Conservation (phyloP, 2,113 vertebrate species). For the Triplophysa tibetana region DNA sequence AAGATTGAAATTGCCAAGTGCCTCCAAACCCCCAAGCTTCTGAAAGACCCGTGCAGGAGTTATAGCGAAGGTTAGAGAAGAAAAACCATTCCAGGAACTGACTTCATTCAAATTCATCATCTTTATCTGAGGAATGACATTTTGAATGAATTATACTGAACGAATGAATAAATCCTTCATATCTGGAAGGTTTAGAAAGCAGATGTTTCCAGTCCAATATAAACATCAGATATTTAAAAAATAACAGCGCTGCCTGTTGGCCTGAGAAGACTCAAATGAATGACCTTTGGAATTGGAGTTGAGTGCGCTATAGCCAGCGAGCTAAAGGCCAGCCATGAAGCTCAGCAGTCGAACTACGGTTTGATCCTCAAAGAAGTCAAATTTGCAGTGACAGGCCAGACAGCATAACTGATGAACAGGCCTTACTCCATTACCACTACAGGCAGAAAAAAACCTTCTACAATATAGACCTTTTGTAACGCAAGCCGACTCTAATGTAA, state of each 20-base stretch:
- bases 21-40: conserved; percentile 38
- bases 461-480: neutral
- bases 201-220: neutral
- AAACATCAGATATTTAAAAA: neutral
- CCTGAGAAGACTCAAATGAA: conserved; percentile 11
- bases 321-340: conserved; percentile 31
- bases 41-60: conserved; percentile 10
- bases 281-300: conserved; percentile 32
- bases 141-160: neutral
- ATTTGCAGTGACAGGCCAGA: conserved; percentile 25
- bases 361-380: conserved; percentile 35
- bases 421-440: conserved; percentile 19
- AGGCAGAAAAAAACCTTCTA: neutral
- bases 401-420: conserved; percentile 32
- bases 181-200: neutral
- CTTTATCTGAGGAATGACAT: neutral
- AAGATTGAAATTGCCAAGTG: conserved; percentile 20
- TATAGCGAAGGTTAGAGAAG: neutral
- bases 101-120: neutral
- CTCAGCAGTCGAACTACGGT: conserved; percentile 15
- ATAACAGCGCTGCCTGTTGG: neutral
- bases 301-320: conserved; percentile 8
- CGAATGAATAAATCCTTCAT: neutral
- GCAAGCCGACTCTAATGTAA: conserved; percentile 12
- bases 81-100: neutral